A percentile compares a stretch with the other conserved stretches of the same genome.
Evolutionary conservation across 1,140 invertebrate genomes (phyloP).

Genomic region (Zaprionus gabonicus): DNA sequence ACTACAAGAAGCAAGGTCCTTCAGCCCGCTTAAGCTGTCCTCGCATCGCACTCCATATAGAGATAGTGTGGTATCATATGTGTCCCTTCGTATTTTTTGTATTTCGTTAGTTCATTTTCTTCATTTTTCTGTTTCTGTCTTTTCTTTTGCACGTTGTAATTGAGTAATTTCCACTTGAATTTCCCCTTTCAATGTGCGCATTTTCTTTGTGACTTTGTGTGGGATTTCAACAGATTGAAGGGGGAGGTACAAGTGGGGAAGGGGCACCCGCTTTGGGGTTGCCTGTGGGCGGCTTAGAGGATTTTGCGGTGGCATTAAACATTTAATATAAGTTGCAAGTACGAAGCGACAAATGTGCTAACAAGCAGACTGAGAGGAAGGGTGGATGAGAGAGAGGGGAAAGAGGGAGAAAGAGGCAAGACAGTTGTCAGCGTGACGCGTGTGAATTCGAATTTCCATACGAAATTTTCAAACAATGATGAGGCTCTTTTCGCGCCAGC

Average conservation of each 20-base stretch:
- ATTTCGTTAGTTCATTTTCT: conserved; percentile 36
- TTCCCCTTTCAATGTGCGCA: conserved; percentile 75
- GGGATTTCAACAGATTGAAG: conserved; percentile 75
- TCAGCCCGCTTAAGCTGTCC: conserved; percentile 21
- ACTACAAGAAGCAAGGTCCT: conserved; percentile 11
- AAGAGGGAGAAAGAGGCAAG: conserved; percentile 8
- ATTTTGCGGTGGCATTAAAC: conserved; percentile 78
- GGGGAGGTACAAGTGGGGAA: neutral
- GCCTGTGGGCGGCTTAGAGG: conserved; percentile 53
- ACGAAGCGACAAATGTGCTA: conserved; percentile 43
- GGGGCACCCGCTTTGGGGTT: conserved; percentile 34
- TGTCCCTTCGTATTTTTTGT: conserved; percentile 23
- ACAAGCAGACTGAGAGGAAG: conserved; percentile 40
- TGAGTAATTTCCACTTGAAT: conserved; percentile 83
- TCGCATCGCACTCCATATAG: conserved; percentile 7
- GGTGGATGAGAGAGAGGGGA: neutral
- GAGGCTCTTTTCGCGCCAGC: conserved; percentile 55
- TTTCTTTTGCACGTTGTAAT: conserved; percentile 55
- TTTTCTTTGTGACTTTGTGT: conserved; percentile 75
- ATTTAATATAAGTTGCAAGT: conserved; percentile 74
- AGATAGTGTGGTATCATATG: conserved; percentile 28
- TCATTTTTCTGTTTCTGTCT: conserved; percentile 2
- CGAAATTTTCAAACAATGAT: conserved; percentile 67
- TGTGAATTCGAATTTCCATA: conserved; percentile 80
- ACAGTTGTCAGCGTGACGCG: conserved; percentile 71